Conservation (phyloP, 2,888 invertebrate genomes). For the Andrena trimmerana region DNA sequence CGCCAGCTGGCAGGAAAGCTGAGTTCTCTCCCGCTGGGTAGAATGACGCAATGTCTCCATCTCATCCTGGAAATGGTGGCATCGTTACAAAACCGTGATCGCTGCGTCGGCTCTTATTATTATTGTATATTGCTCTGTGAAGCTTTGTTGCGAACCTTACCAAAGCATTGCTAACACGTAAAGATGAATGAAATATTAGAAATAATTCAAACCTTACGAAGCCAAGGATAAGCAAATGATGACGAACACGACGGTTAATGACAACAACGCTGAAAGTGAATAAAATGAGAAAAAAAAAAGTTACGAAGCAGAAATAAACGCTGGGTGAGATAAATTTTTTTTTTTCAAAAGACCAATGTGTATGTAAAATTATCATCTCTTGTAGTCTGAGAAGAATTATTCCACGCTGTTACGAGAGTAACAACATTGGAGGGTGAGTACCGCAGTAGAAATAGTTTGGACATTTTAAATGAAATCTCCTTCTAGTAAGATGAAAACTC, state of each 20-base stretch:
- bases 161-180: constrained; percentile 61
- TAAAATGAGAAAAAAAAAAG: constrained; percentile 40
- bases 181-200: constrained; percentile 48
- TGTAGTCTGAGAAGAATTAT: constrained; percentile 20
- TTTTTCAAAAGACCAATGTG: background rate
- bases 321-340: constrained; percentile 20
- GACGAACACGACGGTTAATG: constrained; percentile 44
- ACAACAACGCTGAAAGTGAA: constrained; percentile 56
- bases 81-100: constrained; percentile 24
- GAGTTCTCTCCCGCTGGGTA: constrained; percentile 90
- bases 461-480: constrained; percentile 38
- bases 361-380: constrained; percentile 9
- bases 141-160: constrained; percentile 61
- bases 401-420: constrained; percentile 59
- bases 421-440: constrained; percentile 67
- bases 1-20: constrained; percentile 90
- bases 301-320: constrained; percentile 47
- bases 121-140: constrained; percentile 48
- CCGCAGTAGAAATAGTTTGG: constrained; percentile 47
- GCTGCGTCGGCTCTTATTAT: background rate
- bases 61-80: constrained; percentile 88
- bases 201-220: constrained; percentile 63
- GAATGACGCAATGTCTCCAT: constrained; percentile 91
- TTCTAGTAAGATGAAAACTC: constrained; percentile 18
- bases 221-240: constrained; percentile 55